Evolutionary conservation across 2,797 vertebrate genomes (phyloP).

Genomic region (Acanthornis magna): DNA sequence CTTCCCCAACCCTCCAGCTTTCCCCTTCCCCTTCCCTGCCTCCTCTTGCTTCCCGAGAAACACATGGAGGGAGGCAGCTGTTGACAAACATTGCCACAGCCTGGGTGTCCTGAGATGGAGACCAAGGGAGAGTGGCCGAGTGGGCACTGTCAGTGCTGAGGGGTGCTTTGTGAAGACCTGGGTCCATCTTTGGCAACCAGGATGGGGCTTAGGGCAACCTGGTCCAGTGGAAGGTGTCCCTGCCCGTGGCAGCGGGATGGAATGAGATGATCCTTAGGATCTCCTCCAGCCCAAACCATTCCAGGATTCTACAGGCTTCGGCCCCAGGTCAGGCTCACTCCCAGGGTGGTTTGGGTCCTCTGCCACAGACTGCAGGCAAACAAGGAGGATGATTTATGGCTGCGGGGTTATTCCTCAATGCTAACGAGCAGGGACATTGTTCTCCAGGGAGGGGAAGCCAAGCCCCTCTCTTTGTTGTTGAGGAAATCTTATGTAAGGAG

Average conservation of each 20-base stretch:
- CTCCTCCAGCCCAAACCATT: neutral
- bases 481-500: constrained; percentile 30
- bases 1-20: neutral
- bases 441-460: constrained; percentile 17
- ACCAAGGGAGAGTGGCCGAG: neutral
- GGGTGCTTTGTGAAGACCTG: neutral
- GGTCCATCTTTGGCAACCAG: neutral
- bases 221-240: neutral
- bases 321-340: neutral
- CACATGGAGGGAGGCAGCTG: neutral
- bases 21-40: neutral
- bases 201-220: neutral
- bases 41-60: neutral
- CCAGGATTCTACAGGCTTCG: neutral
- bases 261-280: neutral
- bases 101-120: neutral
- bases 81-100: neutral
- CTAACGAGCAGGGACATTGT: neutral
- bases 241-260: neutral
- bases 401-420: neutral
- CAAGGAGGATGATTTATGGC: neutral
- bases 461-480: neutral
- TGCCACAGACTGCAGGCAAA: neutral
- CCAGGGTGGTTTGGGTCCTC: neutral
- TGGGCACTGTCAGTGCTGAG: accelerated